A percentile compares a stretch with the other conserved stretches of the same genome.
These are phyloP conservation scores for Bovichtus variegatus DNA, from an alignment of 2,797 vertebrate species.

Conservation along the genomic window DNA sequence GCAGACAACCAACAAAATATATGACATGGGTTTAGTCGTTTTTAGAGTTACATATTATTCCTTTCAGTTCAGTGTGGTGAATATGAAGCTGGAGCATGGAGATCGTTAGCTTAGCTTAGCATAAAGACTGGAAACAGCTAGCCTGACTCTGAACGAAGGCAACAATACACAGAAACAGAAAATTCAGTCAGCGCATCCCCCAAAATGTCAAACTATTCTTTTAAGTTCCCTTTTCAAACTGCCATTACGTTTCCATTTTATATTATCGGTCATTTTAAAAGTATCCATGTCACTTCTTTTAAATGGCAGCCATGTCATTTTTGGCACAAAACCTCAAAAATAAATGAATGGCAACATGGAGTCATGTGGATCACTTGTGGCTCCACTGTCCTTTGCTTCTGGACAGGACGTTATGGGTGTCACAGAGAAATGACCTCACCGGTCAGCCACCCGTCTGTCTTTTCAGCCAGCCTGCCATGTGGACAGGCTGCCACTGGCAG, in stretches of 20 bases:
- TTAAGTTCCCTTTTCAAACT: background rate
- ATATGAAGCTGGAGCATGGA: background rate
- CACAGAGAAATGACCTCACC: constrained; percentile 24
- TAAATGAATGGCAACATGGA: background rate
- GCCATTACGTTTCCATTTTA: background rate
- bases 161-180: too few species aligned
- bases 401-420: constrained; percentile 6
- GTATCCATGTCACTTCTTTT: background rate
- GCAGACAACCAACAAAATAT: too few species aligned
- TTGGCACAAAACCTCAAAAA: background rate
- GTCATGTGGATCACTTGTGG: constrained; percentile 3
- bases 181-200: background rate
- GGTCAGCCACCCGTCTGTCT: constrained; percentile 34
- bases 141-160: background rate
- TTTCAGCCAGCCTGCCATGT: constrained; percentile 35
- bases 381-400: background rate
- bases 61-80: background rate
- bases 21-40: too few species aligned
- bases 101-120: too few species aligned
- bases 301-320: constrained; percentile 4
- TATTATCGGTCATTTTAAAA: background rate
- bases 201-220: background rate
- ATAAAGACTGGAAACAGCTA: background rate
- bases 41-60: too few species aligned
- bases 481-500: constrained; percentile 50